Base-by-base conservation (phyloP, 2,888 invertebrate genomes). In the Drosophila quinaria region DNA sequence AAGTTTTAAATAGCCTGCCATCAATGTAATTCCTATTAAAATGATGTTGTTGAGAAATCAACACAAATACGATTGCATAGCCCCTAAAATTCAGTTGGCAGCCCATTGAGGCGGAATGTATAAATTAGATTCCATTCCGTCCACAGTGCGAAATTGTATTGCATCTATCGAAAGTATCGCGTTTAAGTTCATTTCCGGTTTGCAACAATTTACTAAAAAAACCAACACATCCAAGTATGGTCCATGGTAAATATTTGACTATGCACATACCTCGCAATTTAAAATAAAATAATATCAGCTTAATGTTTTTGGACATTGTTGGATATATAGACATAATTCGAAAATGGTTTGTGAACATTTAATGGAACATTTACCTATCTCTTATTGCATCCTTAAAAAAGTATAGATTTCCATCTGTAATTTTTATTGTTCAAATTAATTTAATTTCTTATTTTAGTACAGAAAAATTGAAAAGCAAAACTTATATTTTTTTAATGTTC, bases 121-220 rank as follows among this genome's bases (percentile, higher is more conserved):
- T 60, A 65, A 65, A 52, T 52, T 52, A 60, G 46, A 31, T 39
- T 47, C 37, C 19, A 29, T 65, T 35, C 9, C n/a, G 13, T 54
- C 10, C 19, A 10, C 64, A 31, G 8, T n/a, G 3, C 33, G 4
- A 41, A 56, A 63, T 56, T 56, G 33, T 41, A 22, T 42, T 47
- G 22, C 47, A 49, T 10, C 25, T 47, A 33, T 47, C 39, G 39
- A 63, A 56, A 33, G 25, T 25, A 41, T 17, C n/a, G 19, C 25
- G 9, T 17, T 56, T 55, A 67, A 63, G 63, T 56, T 62, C 15
- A 55, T 63, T 62, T 56, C 22, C 47, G 49, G 22, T 22, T 15
- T 10, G 11, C 11, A 1, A 19, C 15, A 39, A 19, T 29, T n/a
- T 10, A 10, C 25, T 3, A 25, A 13, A 49, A n/a, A 39, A n/a